Percentiles rank a stretch among this genome's conserved stretches.
These are phyloP conservation scores for Tachypleus tridentatus DNA, from an alignment of 1,140 invertebrate species.

Conservation along the genomic window DNA sequence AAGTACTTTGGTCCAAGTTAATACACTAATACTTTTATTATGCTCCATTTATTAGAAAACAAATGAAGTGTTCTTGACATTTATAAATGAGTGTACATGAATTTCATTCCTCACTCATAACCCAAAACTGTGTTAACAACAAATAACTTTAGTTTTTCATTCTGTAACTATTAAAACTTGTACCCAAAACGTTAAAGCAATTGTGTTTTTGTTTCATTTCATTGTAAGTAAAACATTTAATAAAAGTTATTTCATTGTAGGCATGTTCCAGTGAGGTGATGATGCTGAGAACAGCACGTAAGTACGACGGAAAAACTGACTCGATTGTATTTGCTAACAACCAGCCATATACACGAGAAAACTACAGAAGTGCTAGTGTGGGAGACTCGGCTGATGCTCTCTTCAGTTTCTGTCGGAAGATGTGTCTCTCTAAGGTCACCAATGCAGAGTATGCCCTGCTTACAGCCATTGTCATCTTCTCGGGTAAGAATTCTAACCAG, in stretches of 20 bases:
- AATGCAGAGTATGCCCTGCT: slow-evolving; percentile 94
- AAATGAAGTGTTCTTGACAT: no score
- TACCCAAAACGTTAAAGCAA: no score
- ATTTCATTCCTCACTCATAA: no score
- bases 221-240: no score
- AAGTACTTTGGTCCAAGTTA: no score
- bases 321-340: slow-evolving; percentile 95
- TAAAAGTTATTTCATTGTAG: slow-evolving; percentile 35
- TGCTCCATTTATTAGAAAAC: no score
- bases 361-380: slow-evolving; percentile 79
- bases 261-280: slow-evolving; percentile 96
- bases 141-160: no score
- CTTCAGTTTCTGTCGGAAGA: slow-evolving; percentile 78
- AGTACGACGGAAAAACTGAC: slow-evolving; percentile 81
- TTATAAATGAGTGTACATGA: no score
- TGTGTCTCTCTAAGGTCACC: slow-evolving; percentile 55
- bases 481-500: slow-evolving; percentile 50
- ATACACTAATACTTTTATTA: no score
- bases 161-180: no score
- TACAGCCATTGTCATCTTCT: slow-evolving; percentile 95
- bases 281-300: slow-evolving; percentile 88
- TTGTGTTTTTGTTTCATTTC: no score
- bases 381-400: slow-evolving; percentile 81
- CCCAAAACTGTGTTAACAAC: no score
- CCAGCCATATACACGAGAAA: slow-evolving; percentile 79